Evolutionary conservation across 2,113 vertebrate species (phyloP).

Genomic region (Protomyctophum bolini): DNA sequence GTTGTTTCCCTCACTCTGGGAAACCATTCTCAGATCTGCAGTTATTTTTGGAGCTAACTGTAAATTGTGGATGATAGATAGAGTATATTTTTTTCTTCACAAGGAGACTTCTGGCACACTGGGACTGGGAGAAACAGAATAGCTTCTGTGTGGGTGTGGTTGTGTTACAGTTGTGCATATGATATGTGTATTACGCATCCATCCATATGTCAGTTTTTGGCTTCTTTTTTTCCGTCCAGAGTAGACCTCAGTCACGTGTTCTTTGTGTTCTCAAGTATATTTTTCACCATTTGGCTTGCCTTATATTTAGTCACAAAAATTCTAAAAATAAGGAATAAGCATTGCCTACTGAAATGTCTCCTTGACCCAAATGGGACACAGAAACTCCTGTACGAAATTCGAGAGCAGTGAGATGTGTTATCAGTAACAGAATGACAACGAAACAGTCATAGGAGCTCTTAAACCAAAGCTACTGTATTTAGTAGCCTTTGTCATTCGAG

Average conservation of each 20-base stretch:
- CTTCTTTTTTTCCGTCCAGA: conserved; percentile 18
- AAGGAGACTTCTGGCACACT: conserved; percentile 33
- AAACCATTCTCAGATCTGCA: conserved; percentile 45
- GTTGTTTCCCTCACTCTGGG: conserved; percentile 69
- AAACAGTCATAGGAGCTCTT: no score
- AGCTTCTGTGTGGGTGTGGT: conserved; percentile 14
- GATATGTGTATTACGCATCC: background rate
- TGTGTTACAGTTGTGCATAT: background rate
- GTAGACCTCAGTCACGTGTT: conserved; percentile 1
- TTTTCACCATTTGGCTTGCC: conserved; percentile 46
- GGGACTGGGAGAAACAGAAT: conserved; percentile 14
- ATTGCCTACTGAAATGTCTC: conserved; percentile 37
- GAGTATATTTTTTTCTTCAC: conserved; percentile 39
- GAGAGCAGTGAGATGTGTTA: conserved; percentile 2
- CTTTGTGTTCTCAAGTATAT: conserved; percentile 33
- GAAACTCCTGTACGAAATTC: conserved; percentile 26
- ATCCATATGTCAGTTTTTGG: conserved; percentile 13
- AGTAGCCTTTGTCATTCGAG: no score
- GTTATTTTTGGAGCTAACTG: conserved; percentile 64
- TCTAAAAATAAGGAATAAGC: conserved; percentile 28
- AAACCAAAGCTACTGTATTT: no score
- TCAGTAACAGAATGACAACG: no score
- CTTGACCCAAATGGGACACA: conserved; percentile 53
- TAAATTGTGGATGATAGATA: conserved; percentile 56
- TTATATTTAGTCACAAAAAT: conserved; percentile 56